A percentile compares a stretch with the other conserved stretches of the same genome.
Conservation (phyloP, 1,140 invertebrate genomes). For the Wiebesia pumilae region DNA sequence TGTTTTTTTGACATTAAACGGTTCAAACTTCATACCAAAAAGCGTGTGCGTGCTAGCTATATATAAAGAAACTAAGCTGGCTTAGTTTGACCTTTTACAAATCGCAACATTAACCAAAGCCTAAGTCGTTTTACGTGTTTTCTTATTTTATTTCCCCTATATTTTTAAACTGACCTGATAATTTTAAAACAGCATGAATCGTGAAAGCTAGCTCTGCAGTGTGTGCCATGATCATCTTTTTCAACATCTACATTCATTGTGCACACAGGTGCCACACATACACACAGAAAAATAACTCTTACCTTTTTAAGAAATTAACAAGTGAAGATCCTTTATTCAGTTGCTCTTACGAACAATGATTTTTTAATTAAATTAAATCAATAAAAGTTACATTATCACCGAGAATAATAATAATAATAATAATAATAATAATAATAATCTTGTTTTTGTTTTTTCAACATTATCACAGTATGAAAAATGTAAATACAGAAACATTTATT, state of each 20-base stretch:
- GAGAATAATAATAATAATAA: too few species aligned
- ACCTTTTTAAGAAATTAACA: background rate
- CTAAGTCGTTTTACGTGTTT: constrained; percentile 8
- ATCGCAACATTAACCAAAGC: constrained; percentile 25
- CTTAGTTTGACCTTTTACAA: background rate
- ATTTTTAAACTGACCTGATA: constrained; percentile 6
- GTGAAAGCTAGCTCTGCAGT: background rate
- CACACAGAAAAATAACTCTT: too few species aligned
- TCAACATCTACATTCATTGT: background rate
- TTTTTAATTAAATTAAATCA: background rate
- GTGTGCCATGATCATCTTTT: constrained; percentile 21
- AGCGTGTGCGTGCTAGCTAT: background rate
- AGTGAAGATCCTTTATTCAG: background rate
- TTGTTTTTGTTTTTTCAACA: background rate
- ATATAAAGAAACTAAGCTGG: background rate
- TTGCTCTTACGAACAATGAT: background rate
- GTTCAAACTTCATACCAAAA: background rate
- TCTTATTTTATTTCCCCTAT: background rate
- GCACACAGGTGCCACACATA: too few species aligned
- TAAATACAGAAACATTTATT: background rate
- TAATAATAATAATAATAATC: too few species aligned
- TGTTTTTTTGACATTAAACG: background rate
- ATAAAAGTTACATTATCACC: background rate
- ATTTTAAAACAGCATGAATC: constrained; percentile 41
- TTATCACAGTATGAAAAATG: background rate